Evolutionary conservation across 1,140 invertebrate species (phyloP), one percentile per base, ranked within the genome.

Genomic region (Aphelinus certus): DNA sequence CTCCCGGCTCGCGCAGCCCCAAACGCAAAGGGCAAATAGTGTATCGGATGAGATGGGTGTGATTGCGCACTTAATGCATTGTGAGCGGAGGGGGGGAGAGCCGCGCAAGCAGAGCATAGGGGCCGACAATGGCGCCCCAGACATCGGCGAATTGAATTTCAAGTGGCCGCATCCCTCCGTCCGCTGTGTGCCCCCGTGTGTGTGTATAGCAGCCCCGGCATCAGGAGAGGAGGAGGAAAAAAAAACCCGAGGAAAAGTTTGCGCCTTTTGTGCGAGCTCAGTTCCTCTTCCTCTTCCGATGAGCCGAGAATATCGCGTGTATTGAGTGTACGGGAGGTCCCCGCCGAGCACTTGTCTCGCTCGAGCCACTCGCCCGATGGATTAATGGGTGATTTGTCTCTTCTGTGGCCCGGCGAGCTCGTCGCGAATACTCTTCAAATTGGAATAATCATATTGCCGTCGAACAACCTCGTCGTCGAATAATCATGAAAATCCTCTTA

Each of bases 41-140:
- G 26, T 88, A 88, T 87, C 87, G 85, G 86, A 88, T 88, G 86
- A 88, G 86, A 88, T 88, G 86, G 86, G 83, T 86, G 86, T 87
- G 87, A 88, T 88, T 87, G 86, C 85, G 86, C 86, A 88, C 87
- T 88, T 87, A 86, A 87, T 88, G 86, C 82, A 88, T 88, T 88
- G 86, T 88, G 85, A 26, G 26, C 26, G 26, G 26, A 26, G 26
- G 26, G 26, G 26, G 26, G 26, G 26, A 26, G 26, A 47, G 26
- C 51, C 46, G 10, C 46, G 48, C 46, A n/a, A 47, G 55, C 43
- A 26, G 53, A 84, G 82, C 83, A 86, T 87, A 84, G 84, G 85
- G 86, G 85, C 82, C 81, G 84, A 42, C 86, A 87, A 87, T 87
- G 79, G 82, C 79, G 76, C 81, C 80, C 76, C 79, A 80, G 80